Conservation (phyloP, 2,113 vertebrate species). For the Agapornis roseicollis region DNA sequence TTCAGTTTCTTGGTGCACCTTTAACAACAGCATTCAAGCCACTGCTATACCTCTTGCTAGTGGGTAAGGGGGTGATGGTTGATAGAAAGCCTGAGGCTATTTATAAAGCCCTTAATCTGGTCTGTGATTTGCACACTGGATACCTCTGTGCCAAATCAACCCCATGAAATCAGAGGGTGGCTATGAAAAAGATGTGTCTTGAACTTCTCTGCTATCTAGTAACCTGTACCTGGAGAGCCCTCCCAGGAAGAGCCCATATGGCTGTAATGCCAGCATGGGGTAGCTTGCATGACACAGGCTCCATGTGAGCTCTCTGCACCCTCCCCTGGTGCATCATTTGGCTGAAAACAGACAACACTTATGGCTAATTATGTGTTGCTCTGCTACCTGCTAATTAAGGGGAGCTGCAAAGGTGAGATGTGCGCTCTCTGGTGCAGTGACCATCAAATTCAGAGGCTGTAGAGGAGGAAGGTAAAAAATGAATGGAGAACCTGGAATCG, state of each 20-base stretch:
- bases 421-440: background rate
- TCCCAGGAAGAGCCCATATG: background rate
- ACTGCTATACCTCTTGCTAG: background rate
- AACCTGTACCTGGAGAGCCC: background rate
- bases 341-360: background rate
- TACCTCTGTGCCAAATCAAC: background rate
- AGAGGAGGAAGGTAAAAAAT: background rate
- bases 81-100: background rate
- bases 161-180: background rate
- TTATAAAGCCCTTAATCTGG: background rate
- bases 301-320: background rate
- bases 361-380: background rate
- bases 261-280: accelerated
- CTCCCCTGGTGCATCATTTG: background rate
- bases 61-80: background rate
- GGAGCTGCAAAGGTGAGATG: background rate
- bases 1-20: background rate
- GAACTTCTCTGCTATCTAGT: background rate
- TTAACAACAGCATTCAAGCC: background rate
- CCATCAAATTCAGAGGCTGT: background rate
- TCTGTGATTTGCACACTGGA: background rate
- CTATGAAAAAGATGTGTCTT: background rate
- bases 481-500: background rate
- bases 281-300: background rate
- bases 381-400: conserved; percentile 9